phyloP scores from a whole-genome alignment of 2,113 vertebrate genomes.

The Hippolais icterina region DNA sequence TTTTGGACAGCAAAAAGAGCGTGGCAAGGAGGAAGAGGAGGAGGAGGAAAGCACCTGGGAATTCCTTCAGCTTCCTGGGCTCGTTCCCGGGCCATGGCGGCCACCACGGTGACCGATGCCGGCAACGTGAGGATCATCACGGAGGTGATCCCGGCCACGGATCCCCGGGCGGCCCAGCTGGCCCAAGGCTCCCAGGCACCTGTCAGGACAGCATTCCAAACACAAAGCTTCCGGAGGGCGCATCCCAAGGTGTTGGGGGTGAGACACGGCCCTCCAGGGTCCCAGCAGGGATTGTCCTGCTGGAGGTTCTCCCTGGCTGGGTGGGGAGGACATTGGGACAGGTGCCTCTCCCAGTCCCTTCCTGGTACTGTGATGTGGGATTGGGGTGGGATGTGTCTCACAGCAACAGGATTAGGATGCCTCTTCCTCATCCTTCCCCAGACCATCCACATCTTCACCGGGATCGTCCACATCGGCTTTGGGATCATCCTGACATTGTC shows the following conservation, averaged over 20 bases:
- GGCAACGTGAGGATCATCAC: slow-evolving; percentile 45
- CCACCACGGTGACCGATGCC: background rate
- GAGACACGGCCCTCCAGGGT: fast-evolving
- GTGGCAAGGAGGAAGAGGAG: background rate
- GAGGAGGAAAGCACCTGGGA: background rate
- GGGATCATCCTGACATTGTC: slow-evolving; percentile 5
- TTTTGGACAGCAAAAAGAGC: fast-evolving
- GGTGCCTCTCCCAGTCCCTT: background rate
- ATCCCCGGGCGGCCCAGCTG: background rate
- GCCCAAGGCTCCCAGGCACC: fast-evolving
- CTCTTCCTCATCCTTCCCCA: background rate
- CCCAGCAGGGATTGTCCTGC: background rate
- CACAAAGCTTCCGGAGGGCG: background rate
- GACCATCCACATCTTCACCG: slow-evolving; percentile 44
- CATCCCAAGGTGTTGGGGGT: slow-evolving; percentile 58
- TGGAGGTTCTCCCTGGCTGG: background rate
- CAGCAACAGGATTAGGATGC: fast-evolving
- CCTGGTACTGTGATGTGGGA: fast-evolving
- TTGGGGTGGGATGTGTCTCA: fast-evolving
- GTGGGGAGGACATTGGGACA: fast-evolving
- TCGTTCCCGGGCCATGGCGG: background rate
- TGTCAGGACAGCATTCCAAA: fast-evolving
- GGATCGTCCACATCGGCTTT: background rate
- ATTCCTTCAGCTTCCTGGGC: background rate
- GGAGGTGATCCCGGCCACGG: background rate